These are phyloP conservation scores for Diceros bicornis DNA, from an alignment of 2,797 vertebrate genomes.

Conservation along the genomic window DNA sequence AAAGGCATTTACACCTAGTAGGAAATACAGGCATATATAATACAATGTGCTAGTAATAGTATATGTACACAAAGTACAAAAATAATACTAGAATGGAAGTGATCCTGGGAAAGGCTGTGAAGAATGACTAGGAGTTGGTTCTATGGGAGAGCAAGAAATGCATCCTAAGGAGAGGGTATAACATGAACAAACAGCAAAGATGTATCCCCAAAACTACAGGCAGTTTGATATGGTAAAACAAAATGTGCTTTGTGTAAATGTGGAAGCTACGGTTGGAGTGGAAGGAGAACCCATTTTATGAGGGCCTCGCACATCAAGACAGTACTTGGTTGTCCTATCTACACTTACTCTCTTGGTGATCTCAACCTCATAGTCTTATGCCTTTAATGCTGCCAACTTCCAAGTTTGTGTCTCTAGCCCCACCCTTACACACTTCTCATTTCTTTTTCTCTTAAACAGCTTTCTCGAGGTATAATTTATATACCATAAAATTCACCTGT, in stretches of 20 bases:
- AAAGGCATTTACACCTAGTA: neutral
- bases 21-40: neutral
- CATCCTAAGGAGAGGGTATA: constrained; percentile 27
- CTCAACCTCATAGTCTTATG: neutral
- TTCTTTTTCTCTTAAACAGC: neutral
- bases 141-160: neutral
- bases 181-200: neutral
- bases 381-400: constrained; percentile 36
- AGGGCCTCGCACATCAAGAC: neutral
- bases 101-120: neutral
- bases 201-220: neutral
- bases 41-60: neutral
- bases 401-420: constrained; percentile 1
- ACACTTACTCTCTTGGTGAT: neutral
- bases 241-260: neutral
- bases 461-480: neutral
- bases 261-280: neutral
- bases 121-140: neutral
- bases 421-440: neutral
- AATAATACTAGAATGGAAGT: neutral
- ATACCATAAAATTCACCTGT: neutral
- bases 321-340: neutral
- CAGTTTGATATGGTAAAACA: neutral
- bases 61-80: neutral
- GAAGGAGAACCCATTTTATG: neutral